phyloP scores from a whole-genome alignment of 2,888 invertebrate genomes.

The Dasysyrphus tricinctus region DNA sequence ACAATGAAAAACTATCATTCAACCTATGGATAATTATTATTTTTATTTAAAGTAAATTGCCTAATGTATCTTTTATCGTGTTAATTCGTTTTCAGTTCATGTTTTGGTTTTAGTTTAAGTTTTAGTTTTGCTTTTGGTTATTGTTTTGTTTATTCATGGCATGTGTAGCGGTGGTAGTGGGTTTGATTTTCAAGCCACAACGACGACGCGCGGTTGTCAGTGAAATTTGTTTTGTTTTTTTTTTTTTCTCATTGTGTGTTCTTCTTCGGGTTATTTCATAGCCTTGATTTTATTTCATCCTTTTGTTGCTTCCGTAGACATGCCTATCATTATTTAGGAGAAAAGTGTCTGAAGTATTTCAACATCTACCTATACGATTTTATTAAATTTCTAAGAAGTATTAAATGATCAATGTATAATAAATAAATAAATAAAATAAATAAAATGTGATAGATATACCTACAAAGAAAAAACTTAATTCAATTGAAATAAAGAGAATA shows the following conservation, averaged over 20 bases:
- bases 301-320: slow-evolving; percentile 49
- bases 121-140: slow-evolving; percentile 12
- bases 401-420: slow-evolving; percentile 36
- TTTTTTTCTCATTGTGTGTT: slow-evolving; percentile 23
- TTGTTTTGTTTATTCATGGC: slow-evolving; percentile 57
- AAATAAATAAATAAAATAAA: too few species aligned
- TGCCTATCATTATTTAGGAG: slow-evolving; percentile 30
- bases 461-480: slow-evolving; percentile 16
- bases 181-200: slow-evolving; percentile 13
- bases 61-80: slow-evolving; percentile 56
- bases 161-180: slow-evolving; percentile 35
- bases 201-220: slow-evolving; percentile 50
- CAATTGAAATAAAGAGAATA: not conserved
- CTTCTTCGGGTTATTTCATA: slow-evolving; percentile 30
- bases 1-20: slow-evolving; percentile 49
- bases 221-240: slow-evolving; percentile 38
- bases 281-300: slow-evolving; percentile 27
- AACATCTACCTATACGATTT: not conserved
- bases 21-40: slow-evolving; percentile 23
- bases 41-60: slow-evolving; percentile 40
- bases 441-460: too few species aligned
- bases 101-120: slow-evolving; percentile 37
- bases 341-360: slow-evolving; percentile 21
- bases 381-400: slow-evolving; percentile 25
- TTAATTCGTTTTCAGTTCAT: slow-evolving; percentile 51